These are phyloP conservation scores for Haliclona indistincta DNA, from an alignment of 37 sponge, comb jelly and placozoan species.

Conservation along the genomic window DNA sequence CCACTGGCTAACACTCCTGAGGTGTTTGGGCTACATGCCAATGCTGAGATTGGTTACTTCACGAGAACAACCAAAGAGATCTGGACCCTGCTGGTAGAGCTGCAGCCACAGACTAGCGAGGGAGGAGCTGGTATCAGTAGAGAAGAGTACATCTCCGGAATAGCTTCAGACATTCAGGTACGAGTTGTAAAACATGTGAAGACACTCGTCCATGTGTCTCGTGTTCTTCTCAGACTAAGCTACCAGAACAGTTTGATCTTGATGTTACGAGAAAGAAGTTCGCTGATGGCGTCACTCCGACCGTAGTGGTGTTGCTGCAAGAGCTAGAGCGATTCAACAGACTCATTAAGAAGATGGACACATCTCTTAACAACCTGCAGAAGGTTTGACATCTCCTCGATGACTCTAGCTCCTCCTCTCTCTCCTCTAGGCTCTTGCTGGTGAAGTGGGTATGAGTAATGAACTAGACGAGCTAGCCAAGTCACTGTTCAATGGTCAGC, in stretches of 20 bases:
- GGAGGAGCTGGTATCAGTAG: slow-evolving; percentile 84
- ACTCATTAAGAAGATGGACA: slow-evolving; percentile 86
- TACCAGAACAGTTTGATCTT: slow-evolving; percentile 85
- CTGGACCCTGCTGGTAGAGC: slow-evolving; percentile 94
- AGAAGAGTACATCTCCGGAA: slow-evolving; percentile 92
- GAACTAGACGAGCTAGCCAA: slow-evolving; percentile 97
- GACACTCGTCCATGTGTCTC: neutral
- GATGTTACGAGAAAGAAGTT: slow-evolving; percentile 91
- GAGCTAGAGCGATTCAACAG: slow-evolving; percentile 98
- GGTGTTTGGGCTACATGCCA: slow-evolving; percentile 98
- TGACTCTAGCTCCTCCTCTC: neutral
- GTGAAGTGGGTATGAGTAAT: slow-evolving; percentile 99
- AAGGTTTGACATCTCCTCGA: slow-evolving; percentile 41
- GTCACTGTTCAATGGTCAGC: slow-evolving; percentile 94
- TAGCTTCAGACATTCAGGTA: slow-evolving; percentile 95
- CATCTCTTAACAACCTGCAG: slow-evolving; percentile 87
- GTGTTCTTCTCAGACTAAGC: slow-evolving; percentile 58
- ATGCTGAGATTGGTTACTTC: slow-evolving; percentile 99
- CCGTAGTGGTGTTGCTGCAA: slow-evolving; percentile 95
- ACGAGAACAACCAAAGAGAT: slow-evolving; percentile 92
- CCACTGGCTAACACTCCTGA: slow-evolving; percentile 97
- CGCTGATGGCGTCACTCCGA: slow-evolving; percentile 83
- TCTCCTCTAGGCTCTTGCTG: slow-evolving; percentile 79
- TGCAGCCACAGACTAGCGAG: slow-evolving; percentile 97
- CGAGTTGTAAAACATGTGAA: slow-evolving; percentile 5